Conservation (phyloP, 2,888 invertebrate species). For the Leucoptera coffeella region DNA sequence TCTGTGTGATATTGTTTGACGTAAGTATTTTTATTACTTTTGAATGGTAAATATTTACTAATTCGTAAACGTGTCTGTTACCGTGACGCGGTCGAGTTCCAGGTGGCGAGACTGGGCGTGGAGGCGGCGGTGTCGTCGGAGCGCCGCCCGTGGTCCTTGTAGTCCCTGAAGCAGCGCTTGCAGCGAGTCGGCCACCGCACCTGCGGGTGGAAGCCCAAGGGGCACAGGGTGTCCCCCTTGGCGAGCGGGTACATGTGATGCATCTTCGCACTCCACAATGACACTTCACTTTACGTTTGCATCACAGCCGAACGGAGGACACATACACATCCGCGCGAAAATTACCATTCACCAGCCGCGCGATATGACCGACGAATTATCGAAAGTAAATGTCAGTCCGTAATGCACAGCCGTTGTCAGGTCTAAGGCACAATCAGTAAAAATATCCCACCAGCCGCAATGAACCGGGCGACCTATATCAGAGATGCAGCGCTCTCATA, state of each 20-base stretch:
- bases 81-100: conserved; percentile 56
- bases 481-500: conserved; percentile 14
- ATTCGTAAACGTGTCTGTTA: too few relatives aligned
- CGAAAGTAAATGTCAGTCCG: too few relatives aligned
- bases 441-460: conserved; percentile 47
- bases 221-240: conserved; percentile 85
- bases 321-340: too few relatives aligned
- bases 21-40: background rate
- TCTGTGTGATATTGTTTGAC: background rate
- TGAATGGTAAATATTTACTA: background rate
- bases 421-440: too few relatives aligned
- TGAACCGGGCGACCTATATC: conserved; percentile 50
- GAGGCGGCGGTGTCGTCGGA: conserved; percentile 67
- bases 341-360: too few relatives aligned
- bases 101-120: conserved; percentile 69
- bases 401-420: too few relatives aligned
- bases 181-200: conserved; percentile 91
- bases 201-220: conserved; percentile 90
- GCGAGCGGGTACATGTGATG: conserved; percentile 71
- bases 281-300: conserved; percentile 13
- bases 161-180: conserved; percentile 89
- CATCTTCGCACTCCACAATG: conserved; percentile 45
- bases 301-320: too few relatives aligned
- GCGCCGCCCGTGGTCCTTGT: conserved; percentile 81
- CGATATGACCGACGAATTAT: too few relatives aligned